Evolutionary conservation across 2,797 vertebrate genomes (phyloP).

Genomic region (Manis javanica): DNA sequence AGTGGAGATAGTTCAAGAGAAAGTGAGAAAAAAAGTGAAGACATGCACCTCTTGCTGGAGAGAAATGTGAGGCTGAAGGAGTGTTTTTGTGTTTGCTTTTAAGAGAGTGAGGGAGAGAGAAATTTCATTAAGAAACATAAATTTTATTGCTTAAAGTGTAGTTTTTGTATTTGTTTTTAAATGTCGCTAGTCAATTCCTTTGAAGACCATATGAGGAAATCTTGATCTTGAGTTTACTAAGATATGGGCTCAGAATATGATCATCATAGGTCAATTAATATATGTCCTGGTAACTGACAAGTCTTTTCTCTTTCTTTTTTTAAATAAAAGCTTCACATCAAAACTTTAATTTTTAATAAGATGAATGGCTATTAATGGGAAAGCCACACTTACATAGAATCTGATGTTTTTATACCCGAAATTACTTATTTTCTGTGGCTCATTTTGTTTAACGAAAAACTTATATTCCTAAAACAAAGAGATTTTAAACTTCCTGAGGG

Average conservation of each 20-base stretch:
- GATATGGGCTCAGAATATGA: not conserved
- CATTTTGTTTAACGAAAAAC: not conserved
- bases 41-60: not conserved
- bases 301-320: not conserved
- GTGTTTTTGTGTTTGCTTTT: not conserved
- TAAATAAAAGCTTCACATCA: not conserved
- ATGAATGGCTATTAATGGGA: not conserved
- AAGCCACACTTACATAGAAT: not conserved
- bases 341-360: not conserved
- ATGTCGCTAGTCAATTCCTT: not conserved
- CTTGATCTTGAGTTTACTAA: not conserved
- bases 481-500: not conserved
- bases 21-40: not conserved
- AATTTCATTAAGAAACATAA: not conserved
- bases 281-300: not conserved
- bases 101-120: not conserved
- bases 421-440: constrained; percentile 1
- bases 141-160: not conserved
- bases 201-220: not conserved
- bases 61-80: not conserved
- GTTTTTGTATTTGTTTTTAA: not conserved
- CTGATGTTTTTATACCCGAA: not conserved
- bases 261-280: not conserved
- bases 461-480: not conserved
- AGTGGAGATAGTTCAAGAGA: not conserved